phyloP scores from a whole-genome alignment of 2,888 invertebrate genomes.

The Cheilosia vulpina region DNA sequence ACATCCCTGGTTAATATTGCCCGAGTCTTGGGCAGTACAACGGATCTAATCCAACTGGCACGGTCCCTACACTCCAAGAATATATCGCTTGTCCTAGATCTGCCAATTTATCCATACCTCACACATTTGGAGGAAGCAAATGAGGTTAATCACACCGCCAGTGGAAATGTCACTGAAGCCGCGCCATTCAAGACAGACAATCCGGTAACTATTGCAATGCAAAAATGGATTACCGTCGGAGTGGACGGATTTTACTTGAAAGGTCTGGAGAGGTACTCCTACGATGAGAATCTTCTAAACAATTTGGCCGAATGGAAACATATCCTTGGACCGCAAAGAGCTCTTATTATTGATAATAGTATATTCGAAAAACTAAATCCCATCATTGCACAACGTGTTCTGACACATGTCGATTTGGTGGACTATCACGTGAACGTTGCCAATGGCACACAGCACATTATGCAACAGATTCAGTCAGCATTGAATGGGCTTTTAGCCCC shows the following conservation, averaged over 20 bases:
- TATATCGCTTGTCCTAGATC: slow-evolving; percentile 91
- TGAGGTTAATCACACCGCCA: slow-evolving; percentile 80
- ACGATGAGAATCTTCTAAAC: slow-evolving; percentile 86
- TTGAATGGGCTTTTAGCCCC: slow-evolving; percentile 86
- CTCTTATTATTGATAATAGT: slow-evolving; percentile 88
- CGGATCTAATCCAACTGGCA: slow-evolving; percentile 88
- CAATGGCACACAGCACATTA: slow-evolving; percentile 86
- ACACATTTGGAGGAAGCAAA: slow-evolving; percentile 82
- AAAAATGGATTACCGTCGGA: slow-evolving; percentile 89
- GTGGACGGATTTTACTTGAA: slow-evolving; percentile 96
- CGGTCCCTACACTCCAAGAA: slow-evolving; percentile 87
- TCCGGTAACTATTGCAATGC: slow-evolving; percentile 86
- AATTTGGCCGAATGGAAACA: slow-evolving; percentile 88
- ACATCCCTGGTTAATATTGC: slow-evolving; percentile 88
- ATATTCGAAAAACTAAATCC: slow-evolving; percentile 84
- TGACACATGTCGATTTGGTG: slow-evolving; percentile 88
- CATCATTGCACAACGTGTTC: slow-evolving; percentile 85
- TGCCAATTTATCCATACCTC: slow-evolving; percentile 87
- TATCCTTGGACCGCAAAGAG: slow-evolving; percentile 86
- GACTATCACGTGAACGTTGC: slow-evolving; percentile 87
- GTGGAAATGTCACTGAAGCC: slow-evolving; percentile 35
- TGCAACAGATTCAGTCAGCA: slow-evolving; percentile 85
- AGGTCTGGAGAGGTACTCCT: slow-evolving; percentile 88
- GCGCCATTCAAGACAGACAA: slow-evolving; percentile 78
- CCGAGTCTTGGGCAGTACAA: slow-evolving; percentile 87